A percentile compares a stretch with the other conserved stretches of the same genome.
Evolutionary conservation across 2,113 vertebrate species (phyloP).

Genomic region (Halcyon malimbica): DNA sequence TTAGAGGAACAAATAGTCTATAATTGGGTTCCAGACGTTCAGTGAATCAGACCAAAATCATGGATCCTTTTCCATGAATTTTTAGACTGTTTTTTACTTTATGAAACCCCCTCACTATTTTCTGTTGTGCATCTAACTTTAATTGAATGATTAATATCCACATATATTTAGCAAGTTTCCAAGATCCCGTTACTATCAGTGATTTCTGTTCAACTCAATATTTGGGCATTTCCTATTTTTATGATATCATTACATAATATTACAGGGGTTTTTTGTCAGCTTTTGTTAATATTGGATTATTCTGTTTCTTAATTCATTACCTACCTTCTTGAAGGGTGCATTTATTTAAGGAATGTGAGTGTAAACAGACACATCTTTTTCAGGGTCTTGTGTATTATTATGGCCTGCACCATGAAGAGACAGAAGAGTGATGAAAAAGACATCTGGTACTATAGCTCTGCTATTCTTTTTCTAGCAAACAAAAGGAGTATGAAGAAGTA

Average conservation of each 20-base stretch:
- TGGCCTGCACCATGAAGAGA: not conserved
- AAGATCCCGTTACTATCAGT: not conserved
- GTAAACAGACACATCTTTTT: not conserved
- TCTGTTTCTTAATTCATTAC: not conserved
- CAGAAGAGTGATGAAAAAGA: not conserved
- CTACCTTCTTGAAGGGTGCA: not conserved
- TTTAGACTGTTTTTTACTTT: not conserved
- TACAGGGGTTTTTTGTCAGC: not conserved
- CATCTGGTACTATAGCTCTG: not conserved
- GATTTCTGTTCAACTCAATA: not conserved
- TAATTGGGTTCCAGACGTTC: not conserved
- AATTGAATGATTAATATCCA: not conserved
- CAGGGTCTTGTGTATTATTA: not conserved
- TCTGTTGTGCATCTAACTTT: not conserved
- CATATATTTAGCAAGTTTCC: not conserved
- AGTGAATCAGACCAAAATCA: not conserved
- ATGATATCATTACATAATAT: not conserved
- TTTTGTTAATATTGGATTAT: not conserved
- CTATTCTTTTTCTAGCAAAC: not conserved
- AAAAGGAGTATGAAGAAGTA: not conserved
- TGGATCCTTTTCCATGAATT: not conserved
- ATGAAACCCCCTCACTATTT: not conserved
- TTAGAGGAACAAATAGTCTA: not conserved
- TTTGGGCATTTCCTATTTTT: not conserved
- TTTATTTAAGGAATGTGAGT: not conserved